Conservation (phyloP, 2,888 invertebrate species). For the Nomada ruficornis region DNA sequence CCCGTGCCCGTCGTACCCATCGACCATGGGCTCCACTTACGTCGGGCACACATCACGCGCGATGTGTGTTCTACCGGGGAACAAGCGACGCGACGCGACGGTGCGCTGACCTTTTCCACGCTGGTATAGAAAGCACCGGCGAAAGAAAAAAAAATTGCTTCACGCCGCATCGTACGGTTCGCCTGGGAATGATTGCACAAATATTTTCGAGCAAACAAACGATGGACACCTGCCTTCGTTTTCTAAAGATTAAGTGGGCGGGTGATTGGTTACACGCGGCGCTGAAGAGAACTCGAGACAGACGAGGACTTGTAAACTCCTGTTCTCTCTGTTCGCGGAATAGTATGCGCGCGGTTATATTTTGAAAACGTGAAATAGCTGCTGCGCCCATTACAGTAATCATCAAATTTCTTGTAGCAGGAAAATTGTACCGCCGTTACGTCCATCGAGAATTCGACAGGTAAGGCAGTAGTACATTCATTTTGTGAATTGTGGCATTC, state of each 20-base stretch:
- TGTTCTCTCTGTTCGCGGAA: not conserved
- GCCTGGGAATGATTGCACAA: not conserved
- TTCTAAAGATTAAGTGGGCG: too few relatives aligned
- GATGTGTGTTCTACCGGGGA: constrained; percentile 66
- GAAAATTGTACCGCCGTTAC: too few relatives aligned
- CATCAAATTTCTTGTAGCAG: too few relatives aligned
- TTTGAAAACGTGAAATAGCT: too few relatives aligned
- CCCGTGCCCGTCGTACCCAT: constrained; percentile 49
- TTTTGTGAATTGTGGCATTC: too few relatives aligned
- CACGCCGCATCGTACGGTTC: not conserved
- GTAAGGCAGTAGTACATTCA: too few relatives aligned
- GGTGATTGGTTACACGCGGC: too few relatives aligned
- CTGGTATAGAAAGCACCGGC: constrained; percentile 44
- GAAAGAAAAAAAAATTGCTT: constrained; percentile 36
- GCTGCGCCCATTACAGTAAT: too few relatives aligned
- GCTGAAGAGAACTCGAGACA: not conserved
- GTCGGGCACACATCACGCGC: constrained; percentile 71
- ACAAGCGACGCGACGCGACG: constrained; percentile 44
- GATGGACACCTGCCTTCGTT: too few relatives aligned
- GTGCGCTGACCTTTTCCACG: constrained; percentile 70
- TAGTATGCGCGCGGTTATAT: not conserved
- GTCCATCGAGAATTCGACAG: too few relatives aligned
- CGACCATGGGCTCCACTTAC: constrained; percentile 69
- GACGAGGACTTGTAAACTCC: not conserved
- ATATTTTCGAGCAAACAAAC: not conserved